A percentile compares a stretch with the other conserved stretches of the same genome.
These are phyloP conservation scores for Eupithecia centaureata DNA, from an alignment of 2,888 invertebrate species.

Conservation along the genomic window DNA sequence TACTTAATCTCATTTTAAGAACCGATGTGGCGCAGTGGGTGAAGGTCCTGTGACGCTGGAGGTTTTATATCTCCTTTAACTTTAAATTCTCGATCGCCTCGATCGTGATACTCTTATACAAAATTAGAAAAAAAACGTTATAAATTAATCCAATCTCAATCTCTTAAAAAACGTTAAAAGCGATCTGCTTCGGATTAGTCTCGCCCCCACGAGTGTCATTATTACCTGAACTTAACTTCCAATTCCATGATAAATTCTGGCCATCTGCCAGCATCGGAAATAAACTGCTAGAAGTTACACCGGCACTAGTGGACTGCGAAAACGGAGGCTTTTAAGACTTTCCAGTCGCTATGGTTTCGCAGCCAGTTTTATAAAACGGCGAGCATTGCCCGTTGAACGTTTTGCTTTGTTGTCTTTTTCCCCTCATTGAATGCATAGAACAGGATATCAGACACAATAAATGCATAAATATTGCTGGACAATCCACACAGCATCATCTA, in stretches of 20 bases:
- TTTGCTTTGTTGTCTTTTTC: neutral
- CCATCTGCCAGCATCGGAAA: constrained; percentile 19
- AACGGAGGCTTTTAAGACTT: constrained; percentile 17
- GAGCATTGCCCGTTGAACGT: neutral
- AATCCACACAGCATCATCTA: too few species aligned
- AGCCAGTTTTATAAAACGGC: neutral
- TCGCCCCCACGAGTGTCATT: constrained; percentile 7
- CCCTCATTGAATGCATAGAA: neutral
- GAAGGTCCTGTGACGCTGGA: too few species aligned
- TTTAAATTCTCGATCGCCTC: too few species aligned
- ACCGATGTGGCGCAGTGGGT: too few species aligned
- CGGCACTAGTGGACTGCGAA: constrained; percentile 17
- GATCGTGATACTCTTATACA: neutral
- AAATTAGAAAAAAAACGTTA: neutral
- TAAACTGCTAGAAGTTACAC: constrained; percentile 20
- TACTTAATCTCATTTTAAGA: too few species aligned
- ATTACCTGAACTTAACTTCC: constrained; percentile 5
- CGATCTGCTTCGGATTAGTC: neutral
- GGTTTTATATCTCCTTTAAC: too few species aligned
- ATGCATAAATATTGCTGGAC: too few species aligned
- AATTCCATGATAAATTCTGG: constrained; percentile 24
- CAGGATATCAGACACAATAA: neutral
- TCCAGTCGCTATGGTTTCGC: constrained; percentile 2
- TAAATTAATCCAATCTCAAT: neutral
- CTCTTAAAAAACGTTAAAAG: neutral